These are phyloP conservation scores for Antitype chi DNA, from an alignment of 2,888 invertebrate genomes.

Conservation along the genomic window DNA sequence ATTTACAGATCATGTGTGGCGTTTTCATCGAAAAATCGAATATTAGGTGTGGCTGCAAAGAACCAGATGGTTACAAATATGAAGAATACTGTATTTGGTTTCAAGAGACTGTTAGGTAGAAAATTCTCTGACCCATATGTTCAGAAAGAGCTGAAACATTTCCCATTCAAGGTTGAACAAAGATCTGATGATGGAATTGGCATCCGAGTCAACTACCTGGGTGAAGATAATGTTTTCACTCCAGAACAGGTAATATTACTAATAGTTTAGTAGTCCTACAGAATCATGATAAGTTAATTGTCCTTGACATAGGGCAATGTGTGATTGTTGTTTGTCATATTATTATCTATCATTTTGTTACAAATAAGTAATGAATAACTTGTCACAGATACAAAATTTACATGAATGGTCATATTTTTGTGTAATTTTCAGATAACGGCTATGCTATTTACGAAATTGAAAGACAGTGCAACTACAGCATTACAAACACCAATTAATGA, in stretches of 20 bases:
- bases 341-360: constrained; percentile 17
- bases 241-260: constrained; percentile 94
- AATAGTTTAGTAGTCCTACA: constrained; percentile 8
- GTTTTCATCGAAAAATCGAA: constrained; percentile 97
- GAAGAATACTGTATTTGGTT: constrained; percentile 98
- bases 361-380: constrained; percentile 10
- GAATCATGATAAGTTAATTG: constrained; percentile 15
- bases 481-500: constrained; percentile 98
- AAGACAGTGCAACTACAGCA: constrained; percentile 96
- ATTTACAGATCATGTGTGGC: constrained; percentile 97
- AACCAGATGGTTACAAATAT: constrained; percentile 99
- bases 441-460: constrained; percentile 99
- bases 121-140: constrained; percentile 97
- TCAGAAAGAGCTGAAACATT: constrained; percentile 94
- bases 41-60: constrained; percentile 98
- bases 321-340: constrained; percentile 29
- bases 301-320: constrained; percentile 39
- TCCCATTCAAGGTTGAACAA: constrained; percentile 95
- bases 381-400: background rate
- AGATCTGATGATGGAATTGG: constrained; percentile 95
- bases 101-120: constrained; percentile 98
- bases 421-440: constrained; percentile 92
- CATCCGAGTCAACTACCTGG: constrained; percentile 96
- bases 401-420: constrained; percentile 18
- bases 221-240: constrained; percentile 95